Percentiles rank a stretch among this genome's conserved stretches.
phyloP scores from a whole-genome alignment of 2,113 vertebrate species.

The Picathartes gymnocephalus region DNA sequence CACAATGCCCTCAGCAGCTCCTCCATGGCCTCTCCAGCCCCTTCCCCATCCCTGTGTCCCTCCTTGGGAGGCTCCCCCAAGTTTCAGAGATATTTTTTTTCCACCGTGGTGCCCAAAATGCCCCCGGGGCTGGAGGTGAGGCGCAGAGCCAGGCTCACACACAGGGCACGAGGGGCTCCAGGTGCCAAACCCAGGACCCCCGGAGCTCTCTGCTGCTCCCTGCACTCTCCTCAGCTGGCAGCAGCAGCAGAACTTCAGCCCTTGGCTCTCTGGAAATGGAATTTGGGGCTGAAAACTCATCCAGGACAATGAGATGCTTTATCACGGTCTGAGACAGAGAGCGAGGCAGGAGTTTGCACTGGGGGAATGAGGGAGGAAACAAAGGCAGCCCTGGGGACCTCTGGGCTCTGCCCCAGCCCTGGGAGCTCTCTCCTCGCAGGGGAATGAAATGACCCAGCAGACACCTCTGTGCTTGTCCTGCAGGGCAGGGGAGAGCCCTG shows the following conservation, averaged over 20 bases:
- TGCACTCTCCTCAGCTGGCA: neutral
- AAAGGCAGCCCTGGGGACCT: neutral
- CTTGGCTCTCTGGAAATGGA: too few species aligned
- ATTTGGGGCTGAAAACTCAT: too few species aligned
- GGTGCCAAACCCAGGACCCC: neutral
- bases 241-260: neutral
- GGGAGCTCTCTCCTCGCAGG: neutral
- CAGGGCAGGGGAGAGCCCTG: neutral
- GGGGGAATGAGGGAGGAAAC: neutral
- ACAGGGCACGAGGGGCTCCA: neutral
- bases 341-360: fast-evolving
- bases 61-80: neutral
- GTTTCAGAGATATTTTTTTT: neutral
- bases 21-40: neutral
- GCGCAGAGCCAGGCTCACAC: neutral
- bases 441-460: neutral
- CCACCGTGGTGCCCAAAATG: neutral
- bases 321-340: neutral
- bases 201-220: neutral
- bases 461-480: fast-evolving
- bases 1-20: neutral
- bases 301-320: neutral
- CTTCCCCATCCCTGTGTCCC: neutral
- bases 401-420: neutral
- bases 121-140: neutral